phyloP scores from a whole-genome alignment of 2,113 vertebrate species.

The Cheirogaleus medius region DNA sequence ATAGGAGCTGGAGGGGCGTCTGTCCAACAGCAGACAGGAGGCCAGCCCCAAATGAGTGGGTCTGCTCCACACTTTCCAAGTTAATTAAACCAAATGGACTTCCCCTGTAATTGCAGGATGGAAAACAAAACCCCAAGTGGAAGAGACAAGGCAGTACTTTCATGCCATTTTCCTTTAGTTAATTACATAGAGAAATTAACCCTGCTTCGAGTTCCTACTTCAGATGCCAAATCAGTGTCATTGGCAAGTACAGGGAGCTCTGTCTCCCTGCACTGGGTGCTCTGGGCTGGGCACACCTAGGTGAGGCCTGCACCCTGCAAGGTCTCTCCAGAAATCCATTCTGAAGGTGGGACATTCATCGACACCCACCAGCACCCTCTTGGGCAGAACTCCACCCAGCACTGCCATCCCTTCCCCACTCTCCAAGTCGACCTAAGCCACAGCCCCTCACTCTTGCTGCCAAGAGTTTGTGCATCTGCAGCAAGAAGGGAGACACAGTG shows the following conservation, averaged over 20 bases:
- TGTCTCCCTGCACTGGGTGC: background rate
- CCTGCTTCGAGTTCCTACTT: background rate
- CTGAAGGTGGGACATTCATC: background rate
- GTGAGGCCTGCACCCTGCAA: fast-evolving
- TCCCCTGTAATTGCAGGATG: background rate
- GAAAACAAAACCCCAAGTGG: background rate
- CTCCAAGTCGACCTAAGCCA: background rate
- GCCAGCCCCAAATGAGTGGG: background rate
- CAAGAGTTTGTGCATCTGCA: background rate
- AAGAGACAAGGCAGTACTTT: background rate
- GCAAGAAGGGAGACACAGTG: background rate
- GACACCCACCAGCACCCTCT: background rate
- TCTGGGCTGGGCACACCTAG: background rate
- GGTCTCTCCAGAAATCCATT: background rate
- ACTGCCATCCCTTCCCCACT: background rate
- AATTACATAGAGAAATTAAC: slow-evolving; percentile 38
- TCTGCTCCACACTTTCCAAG: no score
- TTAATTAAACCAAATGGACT: background rate
- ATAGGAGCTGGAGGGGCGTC: no score
- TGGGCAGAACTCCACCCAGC: background rate
- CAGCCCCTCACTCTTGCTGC: background rate
- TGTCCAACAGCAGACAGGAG: background rate
- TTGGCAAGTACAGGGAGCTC: background rate
- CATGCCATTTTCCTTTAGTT: background rate
- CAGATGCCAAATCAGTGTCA: background rate